A percentile compares a stretch with the other conserved stretches of the same genome.
Conservation (phyloP, 2,888 invertebrate species). For the Eulithis prunata region DNA sequence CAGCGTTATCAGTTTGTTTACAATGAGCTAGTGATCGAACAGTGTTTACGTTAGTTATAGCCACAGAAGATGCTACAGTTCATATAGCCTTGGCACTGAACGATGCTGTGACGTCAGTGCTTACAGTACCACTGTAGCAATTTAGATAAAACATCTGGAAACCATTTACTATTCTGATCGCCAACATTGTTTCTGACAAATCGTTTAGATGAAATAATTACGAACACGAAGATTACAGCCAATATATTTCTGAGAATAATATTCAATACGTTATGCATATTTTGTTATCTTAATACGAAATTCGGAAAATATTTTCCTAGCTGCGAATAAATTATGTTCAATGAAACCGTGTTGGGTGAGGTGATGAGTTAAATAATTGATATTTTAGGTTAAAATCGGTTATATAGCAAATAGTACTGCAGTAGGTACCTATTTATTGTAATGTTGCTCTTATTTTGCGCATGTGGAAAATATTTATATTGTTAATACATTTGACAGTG, state of each 20-base stretch:
- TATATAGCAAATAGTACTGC: too few relatives aligned
- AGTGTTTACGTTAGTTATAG: slow-evolving; percentile 60
- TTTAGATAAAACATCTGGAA: slow-evolving; percentile 25
- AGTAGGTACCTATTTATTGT: too few relatives aligned
- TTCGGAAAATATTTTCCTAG: background rate
- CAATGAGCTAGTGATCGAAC: slow-evolving; percentile 58
- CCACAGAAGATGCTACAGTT: slow-evolving; percentile 24
- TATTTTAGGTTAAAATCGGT: too few relatives aligned
- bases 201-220: slow-evolving; percentile 14
- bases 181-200: slow-evolving; percentile 21
- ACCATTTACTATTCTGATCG: slow-evolving; percentile 22
- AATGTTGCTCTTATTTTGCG: too few relatives aligned
- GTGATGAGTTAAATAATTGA: too few relatives aligned
- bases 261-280: background rate
- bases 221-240: slow-evolving; percentile 1
- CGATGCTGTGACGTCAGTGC: slow-evolving; percentile 63
- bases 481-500: too few relatives aligned
- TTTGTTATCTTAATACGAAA: background rate
- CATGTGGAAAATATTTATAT: too few relatives aligned
- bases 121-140: slow-evolving; percentile 37
- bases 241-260: background rate
- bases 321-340: background rate
- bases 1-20: slow-evolving; percentile 57
- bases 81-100: slow-evolving; percentile 70
- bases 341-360: background rate